Evolutionary conservation across 2,888 invertebrate species (phyloP), one percentile per base, ranked within the genome.

Genomic region (Eumerus sabulonum): DNA sequence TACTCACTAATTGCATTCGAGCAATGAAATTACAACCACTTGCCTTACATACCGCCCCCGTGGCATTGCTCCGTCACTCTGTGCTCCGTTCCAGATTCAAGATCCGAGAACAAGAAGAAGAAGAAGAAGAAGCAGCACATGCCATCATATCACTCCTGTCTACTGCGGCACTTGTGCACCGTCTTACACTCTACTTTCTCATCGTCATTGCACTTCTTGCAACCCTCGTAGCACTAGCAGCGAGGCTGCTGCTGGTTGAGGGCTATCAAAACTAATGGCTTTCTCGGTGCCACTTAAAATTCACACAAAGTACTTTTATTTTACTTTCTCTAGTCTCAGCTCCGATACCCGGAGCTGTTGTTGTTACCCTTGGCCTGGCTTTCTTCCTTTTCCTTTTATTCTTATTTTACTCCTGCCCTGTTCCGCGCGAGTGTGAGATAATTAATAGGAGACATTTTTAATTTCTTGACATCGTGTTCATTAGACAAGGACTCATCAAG

Each of bases 21-120:
- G 77, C 77, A 77, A 68, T 73, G 59, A 77, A 77, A 77, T 77
- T 77, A 63, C 62, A 51, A 67, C 50, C 62, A 67, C 72, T 57
- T 54, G 64, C 40, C n/a, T 3, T 40, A 11, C 47, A 40, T 17
- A 16, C 38, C 13, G 36, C n/a, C 11, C 9, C 9, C 40, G n/a
- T 11, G 11, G 1, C 47, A 16, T 19, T 48, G 42, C 14, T n/a
- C 62, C 27, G 51, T 57, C 68, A 57, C 42, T 66, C 57, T 62
- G 35, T 2, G 27, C 27, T 27, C 27, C 27, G 27, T 27, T 27
- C 27, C 27, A 7, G 27, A 27, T 27, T 7, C 27, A 27, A 27
- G 27, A 27, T 27, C 7, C 27, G 7, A 2, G 27, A 50, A 42
- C 62, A 67, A 42, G 72, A 38, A 38, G 53, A 19, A 56, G 40